Conservation (phyloP, 2,797 vertebrate genomes). For the Geotrypetes seraphini region DNA sequence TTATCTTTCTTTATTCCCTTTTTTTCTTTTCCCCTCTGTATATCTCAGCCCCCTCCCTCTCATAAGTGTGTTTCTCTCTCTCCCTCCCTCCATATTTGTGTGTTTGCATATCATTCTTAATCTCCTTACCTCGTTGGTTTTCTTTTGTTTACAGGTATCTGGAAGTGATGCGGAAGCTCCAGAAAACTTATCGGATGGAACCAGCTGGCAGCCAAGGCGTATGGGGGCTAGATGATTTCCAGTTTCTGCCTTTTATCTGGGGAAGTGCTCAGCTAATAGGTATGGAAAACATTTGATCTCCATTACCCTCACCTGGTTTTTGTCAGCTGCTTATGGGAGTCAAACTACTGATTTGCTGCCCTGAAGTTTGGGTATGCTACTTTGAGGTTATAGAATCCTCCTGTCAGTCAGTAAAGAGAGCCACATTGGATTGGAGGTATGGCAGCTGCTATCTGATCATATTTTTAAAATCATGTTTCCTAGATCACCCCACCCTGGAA, state of each 20-base stretch:
- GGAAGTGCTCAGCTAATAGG: constrained; percentile 91
- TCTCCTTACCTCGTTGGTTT: background rate
- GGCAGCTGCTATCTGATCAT: too few species aligned
- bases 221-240: constrained; percentile 96
- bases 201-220: constrained; percentile 95
- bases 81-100: background rate
- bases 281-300: constrained; percentile 23
- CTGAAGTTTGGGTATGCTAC: too few species aligned
- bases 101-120: background rate
- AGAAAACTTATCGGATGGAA: constrained; percentile 93
- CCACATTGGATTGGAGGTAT: too few species aligned
- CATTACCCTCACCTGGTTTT: too few species aligned
- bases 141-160: constrained; percentile 66
- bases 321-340: too few species aligned
- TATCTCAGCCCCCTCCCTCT: too few species aligned
- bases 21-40: too few species aligned
- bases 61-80: too few species aligned
- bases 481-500: constrained; percentile 82
- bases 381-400: background rate
- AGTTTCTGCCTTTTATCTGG: constrained; percentile 95
- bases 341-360: background rate
- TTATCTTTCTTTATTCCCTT: too few species aligned
- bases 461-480: constrained; percentile 8
- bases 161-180: constrained; percentile 83
- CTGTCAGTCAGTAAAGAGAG: background rate